Evolutionary conservation across 2,113 vertebrate species (phyloP).

Genomic region (Pristiophorus japonicus): DNA sequence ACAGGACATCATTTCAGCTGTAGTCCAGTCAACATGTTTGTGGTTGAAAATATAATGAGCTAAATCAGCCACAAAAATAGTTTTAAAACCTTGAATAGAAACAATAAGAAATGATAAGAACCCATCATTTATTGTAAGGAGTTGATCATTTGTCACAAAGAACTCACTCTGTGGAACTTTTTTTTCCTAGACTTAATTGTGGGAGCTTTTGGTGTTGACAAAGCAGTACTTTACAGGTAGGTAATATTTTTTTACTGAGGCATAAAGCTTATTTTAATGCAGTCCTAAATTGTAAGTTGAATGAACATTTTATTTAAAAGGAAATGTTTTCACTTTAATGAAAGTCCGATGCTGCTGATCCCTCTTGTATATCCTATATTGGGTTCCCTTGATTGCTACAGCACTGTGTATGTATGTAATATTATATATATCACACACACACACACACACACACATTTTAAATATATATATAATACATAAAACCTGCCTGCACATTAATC

Average conservation of each 20-base stretch:
- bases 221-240: constrained; percentile 86
- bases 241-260: neutral
- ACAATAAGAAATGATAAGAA: neutral
- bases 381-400: no score
- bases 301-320: neutral
- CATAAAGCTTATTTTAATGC: neutral
- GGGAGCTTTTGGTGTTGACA: constrained; percentile 89
- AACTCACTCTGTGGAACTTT: constrained; percentile 23
- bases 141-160: neutral
- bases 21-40: neutral
- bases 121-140: neutral
- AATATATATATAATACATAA: no score
- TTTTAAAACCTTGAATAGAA: neutral
- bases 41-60: constrained; percentile 7
- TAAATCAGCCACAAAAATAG: neutral
- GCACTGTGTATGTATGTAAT: no score
- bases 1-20: neutral
- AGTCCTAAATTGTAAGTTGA: neutral
- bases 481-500: no score
- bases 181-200: constrained; percentile 78
- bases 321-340: neutral
- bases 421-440: no score
- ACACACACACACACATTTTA: no score
- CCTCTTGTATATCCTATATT: neutral
- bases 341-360: neutral